Conservation (phyloP, 2,113 vertebrate genomes). For the Neotoma lepida region DNA sequence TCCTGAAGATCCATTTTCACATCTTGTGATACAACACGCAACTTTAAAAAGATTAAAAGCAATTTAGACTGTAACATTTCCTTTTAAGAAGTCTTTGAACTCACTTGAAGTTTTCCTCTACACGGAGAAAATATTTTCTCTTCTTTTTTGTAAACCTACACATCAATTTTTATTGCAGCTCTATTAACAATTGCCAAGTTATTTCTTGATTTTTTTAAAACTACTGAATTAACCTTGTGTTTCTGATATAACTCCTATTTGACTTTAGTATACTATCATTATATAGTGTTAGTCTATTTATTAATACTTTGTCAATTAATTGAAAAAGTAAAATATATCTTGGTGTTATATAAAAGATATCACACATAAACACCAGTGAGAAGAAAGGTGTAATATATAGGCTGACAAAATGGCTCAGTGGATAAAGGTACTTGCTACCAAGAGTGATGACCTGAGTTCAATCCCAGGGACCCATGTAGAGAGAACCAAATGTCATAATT, state of each 20-base stretch:
- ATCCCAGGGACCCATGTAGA: background rate
- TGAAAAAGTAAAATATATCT: slow-evolving; percentile 14
- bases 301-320: background rate
- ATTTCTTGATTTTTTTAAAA: background rate
- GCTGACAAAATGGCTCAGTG: background rate
- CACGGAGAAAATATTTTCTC: slow-evolving; percentile 32
- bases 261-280: background rate
- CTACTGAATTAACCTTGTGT: background rate
- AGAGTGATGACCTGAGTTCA: background rate
- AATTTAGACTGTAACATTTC: slow-evolving; percentile 49
- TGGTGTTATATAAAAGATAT: slow-evolving; percentile 45
- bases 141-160: background rate
- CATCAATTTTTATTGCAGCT: background rate
- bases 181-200: background rate
- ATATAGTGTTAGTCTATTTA: background rate
- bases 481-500: background rate
- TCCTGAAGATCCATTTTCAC: slow-evolving; percentile 90
- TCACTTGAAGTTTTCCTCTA: slow-evolving; percentile 11
- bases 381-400: slow-evolving; percentile 15
- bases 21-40: slow-evolving; percentile 96
- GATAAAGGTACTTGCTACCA: background rate
- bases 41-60: slow-evolving; percentile 84
- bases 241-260: background rate
- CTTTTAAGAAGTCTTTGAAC: slow-evolving; percentile 53
- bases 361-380: background rate